Percentiles rank a stretch among this genome's conserved stretches.
Conservation (phyloP, 2,888 invertebrate genomes). For the Agrochola lota region DNA sequence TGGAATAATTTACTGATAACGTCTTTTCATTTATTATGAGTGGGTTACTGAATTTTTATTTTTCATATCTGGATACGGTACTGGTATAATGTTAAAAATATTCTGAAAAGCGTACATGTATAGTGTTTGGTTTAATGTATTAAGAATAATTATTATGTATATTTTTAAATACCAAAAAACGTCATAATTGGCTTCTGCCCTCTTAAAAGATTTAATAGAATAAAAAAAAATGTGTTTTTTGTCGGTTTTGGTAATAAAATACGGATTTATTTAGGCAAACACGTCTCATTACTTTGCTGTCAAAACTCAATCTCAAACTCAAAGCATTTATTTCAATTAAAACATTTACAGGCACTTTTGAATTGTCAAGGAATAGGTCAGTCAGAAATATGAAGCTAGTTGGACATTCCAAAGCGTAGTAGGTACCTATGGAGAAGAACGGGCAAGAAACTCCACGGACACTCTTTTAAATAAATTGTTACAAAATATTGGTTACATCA, state of each 20-base stretch:
- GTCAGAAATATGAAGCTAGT: too few relatives aligned
- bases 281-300: neutral
- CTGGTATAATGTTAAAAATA: neutral
- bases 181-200: neutral
- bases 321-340: too few relatives aligned
- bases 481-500: too few relatives aligned
- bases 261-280: neutral
- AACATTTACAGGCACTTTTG: too few relatives aligned
- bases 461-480: too few relatives aligned
- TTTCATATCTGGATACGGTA: neutral
- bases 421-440: too few relatives aligned
- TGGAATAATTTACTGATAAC: neutral
- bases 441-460: too few relatives aligned
- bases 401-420: too few relatives aligned
- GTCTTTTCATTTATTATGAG: neutral
- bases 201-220: neutral
- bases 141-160: neutral
- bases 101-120: neutral
- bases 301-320: too few relatives aligned
- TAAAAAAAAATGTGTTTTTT: neutral
- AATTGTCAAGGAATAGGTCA: too few relatives aligned
- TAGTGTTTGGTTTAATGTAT: too few relatives aligned
- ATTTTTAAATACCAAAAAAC: neutral
- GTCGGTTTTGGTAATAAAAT: neutral
- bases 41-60: neutral